Evolutionary conservation across 2,113 vertebrate species (phyloP).

Genomic region (Clarias macrocephalus): DNA sequence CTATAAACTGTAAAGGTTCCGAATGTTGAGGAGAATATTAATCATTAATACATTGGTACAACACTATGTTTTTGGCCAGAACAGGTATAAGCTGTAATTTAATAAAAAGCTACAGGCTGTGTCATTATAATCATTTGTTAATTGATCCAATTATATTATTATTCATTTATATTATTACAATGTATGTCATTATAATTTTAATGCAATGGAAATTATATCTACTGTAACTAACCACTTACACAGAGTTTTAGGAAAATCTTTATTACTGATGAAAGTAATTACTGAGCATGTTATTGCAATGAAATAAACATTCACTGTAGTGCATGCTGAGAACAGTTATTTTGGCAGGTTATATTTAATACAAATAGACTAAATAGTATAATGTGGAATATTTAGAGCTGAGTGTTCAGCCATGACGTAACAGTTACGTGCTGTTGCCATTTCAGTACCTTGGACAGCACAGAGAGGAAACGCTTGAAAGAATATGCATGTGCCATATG

Average conservation of each 20-base stretch:
- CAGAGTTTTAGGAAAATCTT: neutral
- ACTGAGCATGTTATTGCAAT: neutral
- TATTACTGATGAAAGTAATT: neutral
- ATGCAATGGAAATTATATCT: neutral
- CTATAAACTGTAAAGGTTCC: neutral
- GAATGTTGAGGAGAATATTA: neutral
- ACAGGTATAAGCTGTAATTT: neutral
- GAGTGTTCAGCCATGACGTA: neutral
- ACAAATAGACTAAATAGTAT: neutral
- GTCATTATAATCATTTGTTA: neutral
- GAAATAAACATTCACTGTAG: neutral
- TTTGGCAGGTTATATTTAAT: conserved; percentile 13
- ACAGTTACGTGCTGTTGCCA: neutral
- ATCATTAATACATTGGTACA: neutral
- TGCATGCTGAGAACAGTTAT: neutral
- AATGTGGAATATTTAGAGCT: neutral
- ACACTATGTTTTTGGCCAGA: neutral
- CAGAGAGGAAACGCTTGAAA: neutral
- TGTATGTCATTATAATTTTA: neutral
- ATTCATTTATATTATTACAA: neutral
- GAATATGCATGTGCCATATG: neutral
- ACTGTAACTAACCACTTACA: neutral
- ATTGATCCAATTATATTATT: neutral
- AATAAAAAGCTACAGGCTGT: neutral
- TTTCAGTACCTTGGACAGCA: conserved; percentile 42